Percentiles rank a stretch among this genome's conserved stretches.
These are phyloP conservation scores for Myrmophylax atrothorax DNA, from an alignment of 2,113 vertebrate species.

Conservation along the genomic window DNA sequence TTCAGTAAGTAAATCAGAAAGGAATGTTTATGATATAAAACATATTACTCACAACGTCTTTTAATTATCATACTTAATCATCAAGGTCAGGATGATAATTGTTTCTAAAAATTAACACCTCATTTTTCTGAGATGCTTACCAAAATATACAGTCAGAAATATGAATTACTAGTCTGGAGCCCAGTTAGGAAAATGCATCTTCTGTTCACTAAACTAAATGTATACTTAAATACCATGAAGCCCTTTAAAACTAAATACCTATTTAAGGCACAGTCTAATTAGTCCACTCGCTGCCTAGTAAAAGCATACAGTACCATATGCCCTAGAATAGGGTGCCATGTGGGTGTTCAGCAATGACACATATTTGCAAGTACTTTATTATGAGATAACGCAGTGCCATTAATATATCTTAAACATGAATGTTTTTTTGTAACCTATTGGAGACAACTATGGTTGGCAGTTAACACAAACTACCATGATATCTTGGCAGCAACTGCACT, in stretches of 20 bases:
- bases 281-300: slow-evolving; percentile 64
- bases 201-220: slow-evolving; percentile 65
- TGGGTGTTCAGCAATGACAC: slow-evolving; percentile 63
- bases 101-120: slow-evolving; percentile 81
- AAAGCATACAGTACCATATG: slow-evolving; percentile 68
- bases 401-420: slow-evolving; percentile 67
- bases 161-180: slow-evolving; percentile 43
- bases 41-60: slow-evolving; percentile 79
- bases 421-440: slow-evolving; percentile 64
- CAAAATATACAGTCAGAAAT: slow-evolving; percentile 67
- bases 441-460: slow-evolving; percentile 58
- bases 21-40: slow-evolving; percentile 81
- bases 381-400: slow-evolving; percentile 66
- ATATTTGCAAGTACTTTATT: slow-evolving; percentile 69
- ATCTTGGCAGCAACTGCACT: slow-evolving; percentile 51
- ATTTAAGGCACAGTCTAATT: slow-evolving; percentile 71
- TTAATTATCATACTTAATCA: slow-evolving; percentile 84
- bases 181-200: slow-evolving; percentile 47
- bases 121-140: slow-evolving; percentile 59
- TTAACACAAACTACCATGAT: slow-evolving; percentile 63
- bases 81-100: slow-evolving; percentile 82
- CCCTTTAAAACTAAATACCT: slow-evolving; percentile 67
- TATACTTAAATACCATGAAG: slow-evolving; percentile 66
- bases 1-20: slow-evolving; percentile 78
- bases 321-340: slow-evolving; percentile 56